A percentile compares a stretch with the other conserved stretches of the same genome.
phyloP scores from a whole-genome alignment of 2,888 invertebrate genomes.

The Acanthosepion lycidas region DNA sequence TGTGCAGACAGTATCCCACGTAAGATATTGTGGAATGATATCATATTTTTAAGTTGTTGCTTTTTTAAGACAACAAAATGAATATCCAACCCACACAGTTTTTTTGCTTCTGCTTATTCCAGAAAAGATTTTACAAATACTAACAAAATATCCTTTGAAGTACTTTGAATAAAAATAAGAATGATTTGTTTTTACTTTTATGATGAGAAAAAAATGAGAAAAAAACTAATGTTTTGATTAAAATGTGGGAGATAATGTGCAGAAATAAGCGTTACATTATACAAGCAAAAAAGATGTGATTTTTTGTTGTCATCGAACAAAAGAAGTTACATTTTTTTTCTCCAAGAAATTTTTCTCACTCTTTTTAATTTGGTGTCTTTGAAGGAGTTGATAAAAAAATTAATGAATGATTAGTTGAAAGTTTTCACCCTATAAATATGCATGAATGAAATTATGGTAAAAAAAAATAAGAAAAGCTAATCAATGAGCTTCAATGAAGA shows the following conservation, averaged over 20 bases:
- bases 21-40: neutral
- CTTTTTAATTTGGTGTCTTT: neutral
- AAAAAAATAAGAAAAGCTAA: neutral
- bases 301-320: neutral
- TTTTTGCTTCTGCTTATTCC: neutral
- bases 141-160: neutral
- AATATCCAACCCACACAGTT: rapidly evolving
- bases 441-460: neutral
- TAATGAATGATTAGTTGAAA: neutral
- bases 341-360: neutral
- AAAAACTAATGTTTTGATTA: neutral
- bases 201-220: neutral
- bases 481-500: constrained; percentile 1
- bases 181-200: neutral
- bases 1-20: neutral
- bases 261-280: neutral
- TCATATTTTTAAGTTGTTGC: neutral
- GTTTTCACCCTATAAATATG: neutral
- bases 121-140: neutral
- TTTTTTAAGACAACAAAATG: neutral
- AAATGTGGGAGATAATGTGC: neutral
- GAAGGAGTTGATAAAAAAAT: neutral
- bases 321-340: neutral
- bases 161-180: neutral
- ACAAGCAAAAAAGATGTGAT: neutral